Conservation (phyloP, 1,140 invertebrate species). For the Dreissena rostriformis region DNA sequence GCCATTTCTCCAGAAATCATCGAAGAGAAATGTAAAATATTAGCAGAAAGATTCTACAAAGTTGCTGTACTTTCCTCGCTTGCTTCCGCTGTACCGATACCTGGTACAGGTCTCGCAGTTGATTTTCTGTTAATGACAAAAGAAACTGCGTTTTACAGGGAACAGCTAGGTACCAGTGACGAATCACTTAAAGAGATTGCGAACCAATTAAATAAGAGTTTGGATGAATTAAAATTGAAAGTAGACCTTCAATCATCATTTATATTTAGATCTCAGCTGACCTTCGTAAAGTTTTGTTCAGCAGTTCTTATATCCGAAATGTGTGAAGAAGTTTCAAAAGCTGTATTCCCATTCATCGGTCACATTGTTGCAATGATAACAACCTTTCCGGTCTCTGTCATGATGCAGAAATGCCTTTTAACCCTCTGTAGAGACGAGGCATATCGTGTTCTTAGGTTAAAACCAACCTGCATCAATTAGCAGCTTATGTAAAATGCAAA, state of each 20-base stretch:
- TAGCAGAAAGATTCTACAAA: no score
- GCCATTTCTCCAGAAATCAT: background rate
- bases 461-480: no score
- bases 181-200: background rate
- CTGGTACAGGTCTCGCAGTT: background rate
- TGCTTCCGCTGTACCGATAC: background rate
- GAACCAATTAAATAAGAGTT: background rate
- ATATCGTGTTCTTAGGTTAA: background rate
- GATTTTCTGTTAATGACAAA: background rate
- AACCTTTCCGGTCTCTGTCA: background rate
- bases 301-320: background rate
- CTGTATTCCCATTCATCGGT: background rate
- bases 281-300: background rate
- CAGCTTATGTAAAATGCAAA: no score
- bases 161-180: background rate
- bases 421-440: background rate
- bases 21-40: background rate
- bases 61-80: background rate
- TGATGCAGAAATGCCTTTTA: background rate
- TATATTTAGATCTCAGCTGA: background rate
- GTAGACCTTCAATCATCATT: background rate
- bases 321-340: background rate
- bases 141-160: background rate
- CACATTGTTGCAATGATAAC: background rate
- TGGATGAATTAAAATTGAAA: background rate